Evolutionary conservation across 2,888 invertebrate species (phyloP).

Genomic region (Tineola bisselliella): DNA sequence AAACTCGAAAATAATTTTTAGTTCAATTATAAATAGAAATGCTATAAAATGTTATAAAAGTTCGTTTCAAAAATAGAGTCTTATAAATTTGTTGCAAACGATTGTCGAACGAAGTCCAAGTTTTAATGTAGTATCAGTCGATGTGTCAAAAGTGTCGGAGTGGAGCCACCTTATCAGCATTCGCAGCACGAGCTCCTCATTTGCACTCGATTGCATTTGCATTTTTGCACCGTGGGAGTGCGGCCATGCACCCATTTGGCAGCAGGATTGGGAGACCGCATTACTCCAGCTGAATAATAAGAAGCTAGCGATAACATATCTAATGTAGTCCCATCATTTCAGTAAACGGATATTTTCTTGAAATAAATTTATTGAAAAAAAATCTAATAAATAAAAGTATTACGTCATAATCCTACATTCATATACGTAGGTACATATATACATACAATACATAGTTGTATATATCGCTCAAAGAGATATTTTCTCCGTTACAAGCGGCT

Average conservation of each 20-base stretch:
- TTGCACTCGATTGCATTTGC: conserved; percentile 15
- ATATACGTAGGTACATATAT: too few species aligned
- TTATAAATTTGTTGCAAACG: too few species aligned
- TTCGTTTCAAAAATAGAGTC: too few species aligned
- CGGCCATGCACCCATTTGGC: background rate
- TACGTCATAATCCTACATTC: too few species aligned
- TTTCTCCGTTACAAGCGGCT: background rate
- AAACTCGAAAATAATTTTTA: too few species aligned
- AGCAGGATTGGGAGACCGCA: conserved; percentile 1
- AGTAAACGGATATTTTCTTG: too few species aligned
- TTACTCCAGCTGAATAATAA: background rate
- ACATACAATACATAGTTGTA: background rate
- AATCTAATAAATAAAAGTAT: too few species aligned
- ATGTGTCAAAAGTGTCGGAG: background rate
- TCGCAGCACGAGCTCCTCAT: conserved; percentile 14
- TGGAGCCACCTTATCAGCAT: conserved; percentile 3
- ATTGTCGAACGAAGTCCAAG: background rate
- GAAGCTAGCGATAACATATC: background rate
- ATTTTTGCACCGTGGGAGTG: conserved; percentile 15
- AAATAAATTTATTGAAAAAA: too few species aligned
- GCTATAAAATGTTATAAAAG: too few species aligned
- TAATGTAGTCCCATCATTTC: background rate
- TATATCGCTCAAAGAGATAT: background rate
- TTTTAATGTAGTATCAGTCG: background rate
- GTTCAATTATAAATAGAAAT: too few species aligned